A percentile compares a stretch with the other conserved stretches of the same genome.
phyloP scores from a whole-genome alignment of 2,113 vertebrate species.

The Emydura subglobosa region DNA sequence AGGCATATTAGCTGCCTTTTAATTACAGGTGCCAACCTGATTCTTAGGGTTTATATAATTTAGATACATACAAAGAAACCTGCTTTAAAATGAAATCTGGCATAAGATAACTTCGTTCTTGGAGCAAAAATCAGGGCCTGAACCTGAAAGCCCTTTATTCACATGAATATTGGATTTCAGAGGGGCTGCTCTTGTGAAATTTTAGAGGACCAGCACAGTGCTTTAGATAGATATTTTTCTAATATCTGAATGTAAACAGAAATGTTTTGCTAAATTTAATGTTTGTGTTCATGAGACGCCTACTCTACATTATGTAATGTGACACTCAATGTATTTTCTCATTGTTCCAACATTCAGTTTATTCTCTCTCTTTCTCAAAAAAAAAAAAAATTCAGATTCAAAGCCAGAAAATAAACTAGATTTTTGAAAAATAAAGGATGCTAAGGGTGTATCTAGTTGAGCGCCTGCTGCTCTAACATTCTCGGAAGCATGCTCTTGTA shows the following conservation, averaged over 20 bases:
- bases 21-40: background rate
- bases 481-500: background rate
- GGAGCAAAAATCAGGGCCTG: background rate
- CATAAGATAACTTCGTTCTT: background rate
- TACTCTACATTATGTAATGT: no score
- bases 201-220: background rate
- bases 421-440: background rate
- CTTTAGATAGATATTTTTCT: background rate
- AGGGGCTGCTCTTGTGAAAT: background rate
- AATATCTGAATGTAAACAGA: background rate
- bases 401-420: constrained; percentile 3
- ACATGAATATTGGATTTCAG: background rate
- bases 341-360: background rate
- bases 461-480: background rate
- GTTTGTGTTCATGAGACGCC: background rate
- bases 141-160: background rate
- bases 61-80: background rate
- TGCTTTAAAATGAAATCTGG: background rate
- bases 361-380: background rate
- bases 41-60: background rate
- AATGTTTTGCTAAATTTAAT: background rate
- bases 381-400: background rate
- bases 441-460: background rate
- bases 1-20: background rate
- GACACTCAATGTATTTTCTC: background rate